Percentiles rank a stretch among this genome's conserved stretches.
Conservation (phyloP, 2,888 invertebrate genomes). For the Meteorus colon region DNA sequence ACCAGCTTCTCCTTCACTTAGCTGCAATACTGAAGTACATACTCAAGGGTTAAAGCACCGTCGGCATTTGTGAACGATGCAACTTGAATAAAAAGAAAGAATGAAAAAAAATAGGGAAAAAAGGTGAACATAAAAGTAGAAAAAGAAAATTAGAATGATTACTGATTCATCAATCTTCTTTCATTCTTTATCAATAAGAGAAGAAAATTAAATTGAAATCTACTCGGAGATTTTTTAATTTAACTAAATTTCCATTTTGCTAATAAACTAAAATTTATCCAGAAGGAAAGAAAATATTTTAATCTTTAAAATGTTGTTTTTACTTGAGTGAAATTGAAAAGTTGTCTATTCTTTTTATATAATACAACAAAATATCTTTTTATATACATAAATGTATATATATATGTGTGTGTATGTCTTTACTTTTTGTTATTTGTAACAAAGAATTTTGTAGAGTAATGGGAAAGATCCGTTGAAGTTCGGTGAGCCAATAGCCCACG, state of each 20-base stretch:
- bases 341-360: not conserved
- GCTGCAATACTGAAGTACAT: not conserved
- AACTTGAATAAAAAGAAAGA: not conserved
- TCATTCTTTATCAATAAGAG: no score
- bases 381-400: not conserved
- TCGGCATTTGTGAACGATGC: conserved; percentile 2
- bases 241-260: no score
- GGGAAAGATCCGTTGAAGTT: conserved; percentile 32
- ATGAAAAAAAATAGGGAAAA: not conserved
- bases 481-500: conserved; percentile 12
- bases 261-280: no score
- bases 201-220: no score
- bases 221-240: no score
- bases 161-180: no score
- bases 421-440: not conserved
- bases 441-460: conserved; percentile 2
- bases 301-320: no score
- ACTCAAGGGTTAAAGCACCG: conserved; percentile 5
- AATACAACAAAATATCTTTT: not conserved
- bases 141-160: not conserved
- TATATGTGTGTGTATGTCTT: not conserved
- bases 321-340: not conserved
- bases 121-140: not conserved
- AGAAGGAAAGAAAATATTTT: no score
- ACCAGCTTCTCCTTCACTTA: not conserved